Conservation (phyloP, 2,888 invertebrate species). For the Mesorhabditis sp. region DNA sequence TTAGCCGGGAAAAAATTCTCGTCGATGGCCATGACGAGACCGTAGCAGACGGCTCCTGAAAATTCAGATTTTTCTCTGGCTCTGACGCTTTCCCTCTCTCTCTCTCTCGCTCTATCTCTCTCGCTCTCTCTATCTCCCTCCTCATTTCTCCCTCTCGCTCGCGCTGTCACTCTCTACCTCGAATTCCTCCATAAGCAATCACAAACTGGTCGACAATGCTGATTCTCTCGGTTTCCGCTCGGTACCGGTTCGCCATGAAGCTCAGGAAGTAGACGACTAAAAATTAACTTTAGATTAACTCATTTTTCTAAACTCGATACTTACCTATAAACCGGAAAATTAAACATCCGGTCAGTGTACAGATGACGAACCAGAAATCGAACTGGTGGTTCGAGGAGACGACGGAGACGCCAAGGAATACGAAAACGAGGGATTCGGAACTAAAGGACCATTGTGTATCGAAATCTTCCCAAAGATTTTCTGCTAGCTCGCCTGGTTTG, state of each 20-base stretch:
- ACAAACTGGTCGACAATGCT: slow-evolving; percentile 71
- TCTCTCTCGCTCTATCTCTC: slow-evolving; percentile 60
- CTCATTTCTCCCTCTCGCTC: background rate
- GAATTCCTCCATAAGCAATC: slow-evolving; percentile 85
- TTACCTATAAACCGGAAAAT: slow-evolving; percentile 81
- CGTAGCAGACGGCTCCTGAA: slow-evolving; percentile 92
- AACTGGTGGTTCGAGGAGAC: slow-evolving; percentile 72
- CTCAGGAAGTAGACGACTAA: slow-evolving; percentile 61
- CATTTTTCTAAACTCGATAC: background rate
- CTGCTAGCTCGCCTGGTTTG: background rate
- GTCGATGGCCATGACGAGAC: slow-evolving; percentile 62
- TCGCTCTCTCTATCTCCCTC: background rate
- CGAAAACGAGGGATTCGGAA: slow-evolving; percentile 97
- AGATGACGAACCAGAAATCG: slow-evolving; percentile 70
- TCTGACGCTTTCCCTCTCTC: background rate
- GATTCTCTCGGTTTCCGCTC: slow-evolving; percentile 73
- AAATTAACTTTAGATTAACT: background rate
- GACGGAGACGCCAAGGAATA: slow-evolving; percentile 94
- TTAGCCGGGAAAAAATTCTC: slow-evolving; percentile 77
- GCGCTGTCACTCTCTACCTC: slow-evolving; percentile 9
- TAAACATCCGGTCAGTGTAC: slow-evolving; percentile 86
- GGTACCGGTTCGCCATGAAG: slow-evolving; percentile 82
- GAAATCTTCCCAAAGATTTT: background rate
- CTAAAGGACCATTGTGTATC: slow-evolving; percentile 57
- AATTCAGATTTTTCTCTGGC: slow-evolving; percentile 61